phyloP scores from a whole-genome alignment of 2,797 vertebrate species.

The Epinephelus awoara region DNA sequence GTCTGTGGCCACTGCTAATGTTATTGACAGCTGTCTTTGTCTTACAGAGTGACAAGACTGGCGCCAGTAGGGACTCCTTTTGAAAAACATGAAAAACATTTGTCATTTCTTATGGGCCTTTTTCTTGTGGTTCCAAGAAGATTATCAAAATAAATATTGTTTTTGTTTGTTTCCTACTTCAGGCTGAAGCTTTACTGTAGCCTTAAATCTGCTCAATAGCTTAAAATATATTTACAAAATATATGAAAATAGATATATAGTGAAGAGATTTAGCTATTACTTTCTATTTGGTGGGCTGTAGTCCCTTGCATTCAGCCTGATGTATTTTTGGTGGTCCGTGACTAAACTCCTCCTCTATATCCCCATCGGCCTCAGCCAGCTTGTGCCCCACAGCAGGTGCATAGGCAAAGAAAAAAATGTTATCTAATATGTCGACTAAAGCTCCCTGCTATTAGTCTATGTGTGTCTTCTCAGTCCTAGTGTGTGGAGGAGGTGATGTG shows the following conservation, averaged over 20 bases:
- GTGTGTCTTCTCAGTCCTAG: neutral
- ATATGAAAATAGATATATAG: neutral
- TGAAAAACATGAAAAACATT: neutral
- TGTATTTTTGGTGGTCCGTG: neutral
- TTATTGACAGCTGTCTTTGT: conserved; percentile 68
- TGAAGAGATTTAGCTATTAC: neutral
- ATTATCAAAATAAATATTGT: neutral
- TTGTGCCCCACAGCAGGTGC: neutral
- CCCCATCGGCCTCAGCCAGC: neutral
- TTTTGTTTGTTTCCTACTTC: neutral
- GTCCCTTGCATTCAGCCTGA: neutral
- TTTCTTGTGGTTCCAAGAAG: neutral
- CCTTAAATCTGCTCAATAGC: neutral
- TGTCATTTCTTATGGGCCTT: conserved; percentile 7
- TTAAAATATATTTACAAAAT: neutral
- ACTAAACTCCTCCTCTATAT: conserved; percentile 6
- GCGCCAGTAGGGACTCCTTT: conserved; percentile 23
- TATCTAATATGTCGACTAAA: neutral
- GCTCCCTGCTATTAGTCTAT: neutral
- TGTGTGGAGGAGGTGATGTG: conserved; percentile 1
- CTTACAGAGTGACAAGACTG: conserved; percentile 37
- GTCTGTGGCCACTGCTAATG: conserved; percentile 46
- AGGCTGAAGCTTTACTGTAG: neutral
- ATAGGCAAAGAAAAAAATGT: neutral
- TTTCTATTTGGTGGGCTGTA: neutral